Conservation (phyloP, 1,140 invertebrate species). For the Hypsibius dujardini region DNA sequence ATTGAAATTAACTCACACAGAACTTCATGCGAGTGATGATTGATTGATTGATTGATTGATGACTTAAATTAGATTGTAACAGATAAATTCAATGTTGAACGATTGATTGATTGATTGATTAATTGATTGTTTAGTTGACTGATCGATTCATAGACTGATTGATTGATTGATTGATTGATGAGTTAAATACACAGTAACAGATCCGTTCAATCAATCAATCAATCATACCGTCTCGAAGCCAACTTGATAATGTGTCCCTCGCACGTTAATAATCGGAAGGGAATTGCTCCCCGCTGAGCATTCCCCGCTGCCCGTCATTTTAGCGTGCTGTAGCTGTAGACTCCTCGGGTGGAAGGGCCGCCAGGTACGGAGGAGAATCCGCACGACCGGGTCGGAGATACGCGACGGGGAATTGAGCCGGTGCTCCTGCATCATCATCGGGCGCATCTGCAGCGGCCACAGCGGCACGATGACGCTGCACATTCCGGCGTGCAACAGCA, state of each 20-base stretch:
- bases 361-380: constrained; percentile 4
- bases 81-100: no score
- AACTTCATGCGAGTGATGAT: no score
- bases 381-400: not conserved
- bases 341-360: not conserved
- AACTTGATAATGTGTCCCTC: constrained; percentile 10
- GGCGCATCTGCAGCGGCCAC: constrained; percentile 14
- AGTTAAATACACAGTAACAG: no score
- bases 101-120: no score
- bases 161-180: no score
- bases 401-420: not conserved
- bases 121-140: no score
- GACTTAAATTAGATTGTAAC: no score
- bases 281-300: constrained; percentile 1
- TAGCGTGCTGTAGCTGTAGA: not conserved
- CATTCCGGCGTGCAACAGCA: no score
- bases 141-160: no score
- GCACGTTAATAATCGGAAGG: not conserved
- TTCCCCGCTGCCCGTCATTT: not conserved
- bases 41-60: no score
- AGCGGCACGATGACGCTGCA: constrained; percentile 17
- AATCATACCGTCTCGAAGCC: constrained; percentile 7
- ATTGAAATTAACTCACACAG: no score
- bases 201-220: no score
- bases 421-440: not conserved